Base-by-base conservation (phyloP, 2,888 invertebrate genomes). In the Luffia ferchaultella region DNA sequence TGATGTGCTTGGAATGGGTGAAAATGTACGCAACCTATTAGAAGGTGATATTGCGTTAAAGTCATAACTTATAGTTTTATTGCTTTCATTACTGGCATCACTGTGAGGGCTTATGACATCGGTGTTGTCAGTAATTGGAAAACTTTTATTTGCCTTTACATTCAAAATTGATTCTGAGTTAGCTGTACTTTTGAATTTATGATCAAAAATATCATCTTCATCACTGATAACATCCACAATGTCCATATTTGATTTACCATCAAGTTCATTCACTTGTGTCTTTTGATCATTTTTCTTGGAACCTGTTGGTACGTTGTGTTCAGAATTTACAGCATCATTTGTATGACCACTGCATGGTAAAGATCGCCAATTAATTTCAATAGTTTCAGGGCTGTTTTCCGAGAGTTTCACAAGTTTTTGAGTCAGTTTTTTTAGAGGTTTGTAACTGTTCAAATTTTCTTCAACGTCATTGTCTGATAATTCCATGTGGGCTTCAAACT, bases 1-100 rank as follows among this genome's bases (percentile, higher is more conserved):
- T 1, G 73, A 73, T 42, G 73, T 73, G 56, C 73, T 73, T 2
- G 73, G 73, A 19, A 65, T 30, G 2, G 72, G 73, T 16, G 64
- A 64, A 52, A 72, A 73, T 46, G 58, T 49, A 15, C 50, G 20
- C 7, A 16, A 52, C 43, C 52, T 53, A 0, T 18, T 42, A 18
- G 20, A 30, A 41, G 12, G 51, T 18, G 48, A 50, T 1, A 50
- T 20, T 1, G 41, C 17, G 20, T 52, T 51, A 18, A 43, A 54
- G 20, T 54, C 55, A 60, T 62, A 62, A 18, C 56, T 49, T 45
- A 61, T 54, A 16, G 64, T 66, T 20, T 62, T 59, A 50, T 64
- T 61, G 51, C 63, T 64, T 50, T 65, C 62, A 45, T 51, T 55
- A 51, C 63, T 65, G 20, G 46, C 54, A 60, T 60, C 57, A 48